A percentile compares a stretch with the other conserved stretches of the same genome.
Evolutionary conservation across 2,797 vertebrate genomes (phyloP).

Genomic region (Eospalax fontanierii): DNA sequence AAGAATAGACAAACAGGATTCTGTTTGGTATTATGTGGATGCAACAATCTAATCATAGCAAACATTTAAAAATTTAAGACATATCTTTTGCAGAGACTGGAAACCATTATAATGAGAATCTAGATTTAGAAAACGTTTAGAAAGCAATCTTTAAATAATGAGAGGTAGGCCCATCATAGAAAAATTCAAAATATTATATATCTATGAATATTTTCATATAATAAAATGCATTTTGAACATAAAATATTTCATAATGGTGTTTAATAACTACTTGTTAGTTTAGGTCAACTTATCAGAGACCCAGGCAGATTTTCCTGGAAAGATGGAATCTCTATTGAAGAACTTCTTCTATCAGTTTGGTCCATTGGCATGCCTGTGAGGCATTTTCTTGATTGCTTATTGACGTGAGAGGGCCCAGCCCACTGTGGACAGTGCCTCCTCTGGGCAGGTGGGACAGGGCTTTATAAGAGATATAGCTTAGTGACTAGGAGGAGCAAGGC

Average conservation of each 20-base stretch:
- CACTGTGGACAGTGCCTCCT: no score
- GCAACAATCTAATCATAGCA: not conserved
- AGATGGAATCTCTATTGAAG: no score
- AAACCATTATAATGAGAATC: not conserved
- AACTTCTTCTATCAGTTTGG: no score
- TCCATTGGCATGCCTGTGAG: no score
- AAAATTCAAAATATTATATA: not conserved
- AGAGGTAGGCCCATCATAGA: not conserved
- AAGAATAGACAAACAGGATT: conserved; percentile 67
- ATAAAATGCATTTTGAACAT: not conserved
- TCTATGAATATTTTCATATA: not conserved
- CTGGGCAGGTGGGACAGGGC: no score
- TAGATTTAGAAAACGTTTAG: conserved; percentile 10
- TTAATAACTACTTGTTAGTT: not conserved
- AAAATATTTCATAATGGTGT: not conserved
- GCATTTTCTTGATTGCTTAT: no score
- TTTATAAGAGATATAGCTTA: no score
- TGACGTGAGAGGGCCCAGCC: no score
- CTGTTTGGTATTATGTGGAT: conserved; percentile 33
- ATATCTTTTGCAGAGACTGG: not conserved
- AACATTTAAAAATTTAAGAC: not conserved
- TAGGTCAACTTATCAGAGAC: no score
- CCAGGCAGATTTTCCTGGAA: no score
- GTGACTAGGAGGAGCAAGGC: no score
- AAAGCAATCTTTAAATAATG: not conserved